Conservation (phyloP, 2,113 vertebrate genomes). For the Urocolius indicus region DNA sequence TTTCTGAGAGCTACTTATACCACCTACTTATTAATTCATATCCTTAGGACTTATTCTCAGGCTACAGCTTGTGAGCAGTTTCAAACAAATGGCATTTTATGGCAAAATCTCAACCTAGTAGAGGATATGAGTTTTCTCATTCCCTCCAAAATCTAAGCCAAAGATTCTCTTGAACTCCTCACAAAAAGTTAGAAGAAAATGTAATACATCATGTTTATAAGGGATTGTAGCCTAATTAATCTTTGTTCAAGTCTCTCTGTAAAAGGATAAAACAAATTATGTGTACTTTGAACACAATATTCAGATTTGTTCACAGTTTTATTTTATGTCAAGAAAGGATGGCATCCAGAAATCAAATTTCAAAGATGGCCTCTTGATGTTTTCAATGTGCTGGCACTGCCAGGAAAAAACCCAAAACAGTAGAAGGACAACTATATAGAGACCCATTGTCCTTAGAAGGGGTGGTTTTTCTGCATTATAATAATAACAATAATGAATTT, state of each 20-base stretch:
- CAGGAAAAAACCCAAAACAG: not conserved
- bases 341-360: not conserved
- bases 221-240: not conserved
- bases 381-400: not conserved
- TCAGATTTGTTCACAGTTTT: rapidly evolving
- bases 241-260: not conserved
- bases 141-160: not conserved
- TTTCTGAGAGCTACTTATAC: not conserved
- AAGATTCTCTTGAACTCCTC: not conserved
- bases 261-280: not conserved
- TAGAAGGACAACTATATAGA: not conserved
- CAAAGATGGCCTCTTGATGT: not conserved
- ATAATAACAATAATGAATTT: constrained; percentile 21
- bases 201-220: rapidly evolving
- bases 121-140: not conserved
- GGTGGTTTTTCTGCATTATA: constrained; percentile 30
- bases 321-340: not conserved
- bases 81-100: constrained; percentile 5
- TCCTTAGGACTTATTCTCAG: not conserved
- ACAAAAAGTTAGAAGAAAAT: not conserved
- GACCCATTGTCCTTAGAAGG: not conserved
- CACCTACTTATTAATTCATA: constrained; percentile 9
- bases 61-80: not conserved
- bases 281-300: not conserved
- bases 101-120: not conserved